Conservation (phyloP, 2,113 vertebrate genomes). For the Sebastes fasciatus region DNA sequence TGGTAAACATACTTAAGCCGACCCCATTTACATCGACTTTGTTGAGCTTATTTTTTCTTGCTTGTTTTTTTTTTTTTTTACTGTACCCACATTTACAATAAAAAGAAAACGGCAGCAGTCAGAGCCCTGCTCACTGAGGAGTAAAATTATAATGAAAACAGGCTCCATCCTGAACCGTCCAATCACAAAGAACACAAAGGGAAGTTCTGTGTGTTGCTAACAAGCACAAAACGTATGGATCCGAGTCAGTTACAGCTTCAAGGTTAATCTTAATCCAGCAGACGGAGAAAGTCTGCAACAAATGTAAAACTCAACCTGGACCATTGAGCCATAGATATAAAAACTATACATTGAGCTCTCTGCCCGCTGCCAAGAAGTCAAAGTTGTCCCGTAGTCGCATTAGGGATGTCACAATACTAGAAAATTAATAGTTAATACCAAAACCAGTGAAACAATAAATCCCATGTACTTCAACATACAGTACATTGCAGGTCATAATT, state of each 20-base stretch:
- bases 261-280: conserved; percentile 8
- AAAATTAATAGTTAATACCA: too few relatives aligned
- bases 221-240: conserved; percentile 45
- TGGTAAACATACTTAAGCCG: neutral
- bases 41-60: conserved; percentile 2
- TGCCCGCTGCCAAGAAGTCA: neutral
- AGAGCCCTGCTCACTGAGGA: conserved; percentile 54
- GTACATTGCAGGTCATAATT: too few relatives aligned
- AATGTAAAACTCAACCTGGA: conserved; percentile 11
- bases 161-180: neutral
- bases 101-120: conserved; percentile 14
- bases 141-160: conserved; percentile 63
- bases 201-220: conserved; percentile 31
- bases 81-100: conserved; percentile 25
- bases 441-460: too few relatives aligned
- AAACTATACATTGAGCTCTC: neutral
- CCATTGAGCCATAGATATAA: neutral
- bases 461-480: too few relatives aligned
- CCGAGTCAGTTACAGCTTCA: neutral
- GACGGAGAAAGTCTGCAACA: neutral
- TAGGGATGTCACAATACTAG: too few relatives aligned
- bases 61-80: neutral
- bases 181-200: conserved; percentile 21
- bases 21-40: conserved; percentile 2
- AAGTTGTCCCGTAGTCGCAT: neutral